Percentiles rank a stretch among this genome's conserved stretches.
Evolutionary conservation across 2,113 vertebrate species (phyloP).

Genomic region (Noturus placidus): DNA sequence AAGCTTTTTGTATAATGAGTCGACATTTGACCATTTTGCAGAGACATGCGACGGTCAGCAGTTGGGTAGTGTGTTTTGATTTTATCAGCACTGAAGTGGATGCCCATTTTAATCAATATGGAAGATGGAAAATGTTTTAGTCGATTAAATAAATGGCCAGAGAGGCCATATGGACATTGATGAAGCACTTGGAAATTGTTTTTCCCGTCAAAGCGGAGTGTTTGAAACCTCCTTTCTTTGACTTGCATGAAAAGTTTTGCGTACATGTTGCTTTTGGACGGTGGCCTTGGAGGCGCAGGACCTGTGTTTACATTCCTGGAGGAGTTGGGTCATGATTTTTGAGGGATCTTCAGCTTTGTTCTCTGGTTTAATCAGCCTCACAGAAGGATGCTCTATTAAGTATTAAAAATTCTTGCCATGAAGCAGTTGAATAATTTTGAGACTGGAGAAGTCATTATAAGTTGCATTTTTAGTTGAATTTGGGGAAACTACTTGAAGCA

Average conservation of each 20-base stretch:
- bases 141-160: slow-evolving; percentile 36
- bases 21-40: slow-evolving; percentile 19
- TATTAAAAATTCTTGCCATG: no score
- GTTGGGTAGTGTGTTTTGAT: slow-evolving; percentile 31
- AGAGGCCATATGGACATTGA: slow-evolving; percentile 15
- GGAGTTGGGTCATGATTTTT: slow-evolving; percentile 51
- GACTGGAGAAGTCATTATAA: no score
- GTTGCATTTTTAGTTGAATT: no score
- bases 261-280: slow-evolving; percentile 21
- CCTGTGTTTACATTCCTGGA: slow-evolving; percentile 51
- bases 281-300: background rate
- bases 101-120: slow-evolving; percentile 48
- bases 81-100: slow-evolving; percentile 36
- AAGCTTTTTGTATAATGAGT: background rate
- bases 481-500: no score
- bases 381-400: no score
- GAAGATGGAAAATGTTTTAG: slow-evolving; percentile 50
- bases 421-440: no score
- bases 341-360: slow-evolving; percentile 33
- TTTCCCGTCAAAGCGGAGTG: slow-evolving; percentile 21
- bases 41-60: slow-evolving; percentile 39
- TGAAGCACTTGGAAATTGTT: slow-evolving; percentile 25
- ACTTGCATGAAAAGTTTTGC: slow-evolving; percentile 22
- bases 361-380: slow-evolving; percentile 30
- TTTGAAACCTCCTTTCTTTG: background rate